Base-by-base conservation (phyloP, 2,113 vertebrate genomes). In the Antechinus flavipes region DNA sequence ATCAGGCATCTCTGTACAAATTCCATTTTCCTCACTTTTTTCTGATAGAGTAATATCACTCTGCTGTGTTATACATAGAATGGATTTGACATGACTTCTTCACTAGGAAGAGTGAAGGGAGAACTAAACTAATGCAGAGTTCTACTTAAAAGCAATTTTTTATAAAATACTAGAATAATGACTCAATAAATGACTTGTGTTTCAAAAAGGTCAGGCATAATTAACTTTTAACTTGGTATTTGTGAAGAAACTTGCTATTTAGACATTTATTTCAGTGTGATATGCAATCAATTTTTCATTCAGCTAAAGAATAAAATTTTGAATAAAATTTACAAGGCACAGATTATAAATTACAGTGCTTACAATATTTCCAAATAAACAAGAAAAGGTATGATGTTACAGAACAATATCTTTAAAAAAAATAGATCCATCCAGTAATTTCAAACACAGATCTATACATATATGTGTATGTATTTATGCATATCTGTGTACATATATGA, bases 1-100 rank as follows among this genome's bases (percentile, higher is more conserved):
- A 96, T 96, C 89, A 96, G 94, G 47, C 97, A 98, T 84, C 94
- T 56, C 91, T 96, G 95, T 95, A 94, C 95, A 98, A 98, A 98
- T 98, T 98, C 96, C 91, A 84, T 98, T 97, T 98, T 96, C 91
- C 96, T 10, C 10, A 55, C 25, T 56, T 94, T 56, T 52, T 52
- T 52, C 10, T 52, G 97, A 98, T 97, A 76, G 3, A 95, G 91
- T 92, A 96, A 97, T 98, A 98, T 91, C 89, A 55, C 12, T 96
- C 95, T 96, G 50, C 46, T 89, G 97, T 95, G 93, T 95, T 97
- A 95, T 56, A 92, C 47, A 96, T 58, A 95, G 96, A 3, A 0
- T 93, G 94, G 96, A 97, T 96, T 97, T 93, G 94, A 90, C 52
- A 94, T 94, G 54, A 94, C 92, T 97, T 97, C 96, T 97, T 97